These are phyloP conservation scores for Heliconius eleuchia DNA, from an alignment of 1,140 invertebrate genomes.

Conservation along the genomic window DNA sequence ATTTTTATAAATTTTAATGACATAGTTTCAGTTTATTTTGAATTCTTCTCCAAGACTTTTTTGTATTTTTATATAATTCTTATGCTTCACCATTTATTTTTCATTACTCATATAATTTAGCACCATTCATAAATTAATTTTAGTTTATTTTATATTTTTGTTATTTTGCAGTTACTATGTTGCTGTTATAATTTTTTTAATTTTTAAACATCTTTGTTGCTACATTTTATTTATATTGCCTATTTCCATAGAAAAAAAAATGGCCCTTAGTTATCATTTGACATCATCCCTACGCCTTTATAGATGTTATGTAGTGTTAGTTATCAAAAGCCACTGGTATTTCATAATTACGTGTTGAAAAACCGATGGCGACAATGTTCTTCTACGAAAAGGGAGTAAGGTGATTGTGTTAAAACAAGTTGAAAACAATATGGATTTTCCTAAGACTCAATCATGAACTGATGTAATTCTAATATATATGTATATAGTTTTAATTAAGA, in stretches of 20 bases:
- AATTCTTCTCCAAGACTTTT: background rate
- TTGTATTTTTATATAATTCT: background rate
- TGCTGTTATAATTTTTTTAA: background rate
- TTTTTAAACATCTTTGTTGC: background rate
- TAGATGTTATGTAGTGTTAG: conserved; percentile 5
- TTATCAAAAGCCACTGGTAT: conserved; percentile 60
- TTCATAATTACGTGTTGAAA: conserved; percentile 62
- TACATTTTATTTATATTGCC: background rate
- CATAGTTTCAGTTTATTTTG: background rate
- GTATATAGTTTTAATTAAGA: no score
- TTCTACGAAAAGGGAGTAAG: conserved; percentile 50
- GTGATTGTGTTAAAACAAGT: conserved; percentile 20
- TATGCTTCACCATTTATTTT: background rate
- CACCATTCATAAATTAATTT: no score
- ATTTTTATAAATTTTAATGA: no score
- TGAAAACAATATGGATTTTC: background rate
- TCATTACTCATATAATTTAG: no score
- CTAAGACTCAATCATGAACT: background rate
- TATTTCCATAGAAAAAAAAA: background rate
- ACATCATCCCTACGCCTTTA: background rate
- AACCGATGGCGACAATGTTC: conserved; percentile 57
- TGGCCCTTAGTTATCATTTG: background rate
- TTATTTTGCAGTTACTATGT: background rate
- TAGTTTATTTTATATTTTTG: background rate
- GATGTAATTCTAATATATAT: no score